Evolutionary conservation across 2,888 invertebrate genomes (phyloP), one percentile per base, ranked within the genome.

Genomic region (Eupithecia subfuscata): DNA sequence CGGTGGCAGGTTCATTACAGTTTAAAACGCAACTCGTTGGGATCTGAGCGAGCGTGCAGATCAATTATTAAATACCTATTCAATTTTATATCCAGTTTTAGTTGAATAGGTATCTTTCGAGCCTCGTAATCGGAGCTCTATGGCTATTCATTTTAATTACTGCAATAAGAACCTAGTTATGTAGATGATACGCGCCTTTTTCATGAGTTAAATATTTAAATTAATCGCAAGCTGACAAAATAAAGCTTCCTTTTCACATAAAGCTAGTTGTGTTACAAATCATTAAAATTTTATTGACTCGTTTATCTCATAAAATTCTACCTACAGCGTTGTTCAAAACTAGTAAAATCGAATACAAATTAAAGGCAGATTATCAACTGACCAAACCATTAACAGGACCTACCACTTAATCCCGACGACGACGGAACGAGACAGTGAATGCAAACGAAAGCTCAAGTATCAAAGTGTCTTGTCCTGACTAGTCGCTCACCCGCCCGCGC

Each of bases 401-500:
- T 60, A 14, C 60, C 25, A 22, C 22, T 22, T 11, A 56, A 22
- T 8, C 52, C 22, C 52, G n/a, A n/a, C n/a, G n/a, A n/a, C n/a
- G n/a, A n/a, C n/a, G n/a, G n/a, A n/a, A n/a, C n/a, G n/a, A n/a
- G n/a, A n/a, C n/a, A n/a, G n/a, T n/a, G n/a, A n/a, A 22, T 22
- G 30, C 11, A 25, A 48, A 25, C 30, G 18, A 43, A 68, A 69
- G 52, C 71, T 12, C 65, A 88, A 91, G 91, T 84, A 93, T 89
- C 93, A 93, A 93, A 90, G 25, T 8, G 12, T 25, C 14, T 14
- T 3, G 68, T 22, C 43, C 68, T 88, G 87, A 88, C 87, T 25
- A 5, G 5, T 87, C 89, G 89, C 89, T 81, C 85, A 85, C 85
- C 84, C 85, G 70, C 70, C 68, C 68, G 75, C 89, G 91, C 89